phyloP scores from a whole-genome alignment of 2,797 vertebrate species.

The Xenentodon cancila region DNA sequence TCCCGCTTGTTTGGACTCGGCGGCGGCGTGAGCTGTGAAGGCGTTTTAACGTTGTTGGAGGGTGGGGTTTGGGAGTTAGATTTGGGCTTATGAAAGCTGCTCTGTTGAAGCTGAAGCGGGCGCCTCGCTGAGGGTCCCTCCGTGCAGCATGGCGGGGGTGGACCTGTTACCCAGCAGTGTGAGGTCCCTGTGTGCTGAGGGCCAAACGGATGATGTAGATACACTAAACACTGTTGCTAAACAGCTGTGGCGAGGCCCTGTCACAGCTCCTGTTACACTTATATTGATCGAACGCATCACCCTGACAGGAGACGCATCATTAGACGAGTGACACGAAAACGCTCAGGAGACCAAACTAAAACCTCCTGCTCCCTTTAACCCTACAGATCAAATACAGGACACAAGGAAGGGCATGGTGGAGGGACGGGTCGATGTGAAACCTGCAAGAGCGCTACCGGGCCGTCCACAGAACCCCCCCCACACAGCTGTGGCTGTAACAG shows the following conservation, averaged over 20 bases:
- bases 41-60: constrained; percentile 44
- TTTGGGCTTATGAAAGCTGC: constrained; percentile 79
- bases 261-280: constrained; percentile 57
- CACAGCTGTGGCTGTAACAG: constrained; percentile 88
- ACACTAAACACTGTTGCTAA: constrained; percentile 71
- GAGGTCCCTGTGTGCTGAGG: constrained; percentile 45
- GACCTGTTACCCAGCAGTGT: constrained; percentile 62
- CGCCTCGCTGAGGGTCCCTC: constrained; percentile 71
- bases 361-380: constrained; percentile 56
- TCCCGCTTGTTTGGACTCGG: constrained; percentile 72
- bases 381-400: constrained; percentile 91
- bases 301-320: constrained; percentile 40
- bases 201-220: constrained; percentile 56
- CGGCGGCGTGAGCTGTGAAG: constrained; percentile 65
- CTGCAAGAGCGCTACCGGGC: constrained; percentile 87
- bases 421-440: constrained; percentile 89
- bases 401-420: constrained; percentile 83
- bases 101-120: constrained; percentile 79
- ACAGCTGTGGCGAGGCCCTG: constrained; percentile 25
- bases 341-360: constrained; percentile 36
- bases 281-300: constrained; percentile 50
- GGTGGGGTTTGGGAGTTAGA: constrained; percentile 31
- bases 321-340: constrained; percentile 25
- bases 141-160: constrained; percentile 51
- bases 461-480: constrained; percentile 85